Evolutionary conservation across 2,797 vertebrate species (phyloP), one percentile per base, ranked within the genome.

Genomic region (Megalops cyprinoides): DNA sequence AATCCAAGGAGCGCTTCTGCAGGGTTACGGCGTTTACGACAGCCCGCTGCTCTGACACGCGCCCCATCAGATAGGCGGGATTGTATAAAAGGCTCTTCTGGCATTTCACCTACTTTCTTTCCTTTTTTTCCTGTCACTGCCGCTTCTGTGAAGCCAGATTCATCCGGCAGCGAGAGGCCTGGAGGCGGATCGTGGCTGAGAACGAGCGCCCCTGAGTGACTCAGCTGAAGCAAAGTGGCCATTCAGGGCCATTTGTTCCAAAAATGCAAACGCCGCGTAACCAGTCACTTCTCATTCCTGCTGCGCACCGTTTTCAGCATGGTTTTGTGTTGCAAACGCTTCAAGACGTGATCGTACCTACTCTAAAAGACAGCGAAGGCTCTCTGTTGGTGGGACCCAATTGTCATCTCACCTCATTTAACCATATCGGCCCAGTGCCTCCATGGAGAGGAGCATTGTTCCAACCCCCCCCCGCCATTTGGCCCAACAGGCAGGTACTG

Each of bases 391-490:
- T 48, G 79, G 79, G 25, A 60, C 12, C 37, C 67, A 31, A 48
- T 39, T 51, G 60, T 31, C 18, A 34, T 28, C 25, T 10, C 31
- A 34, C 31, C 25, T 10, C 31, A 34, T 37, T 12, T 18, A 18
- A 15, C 53, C n/a, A 74, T 55, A 37, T 75, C 14, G 53, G 42
- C 28, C 44, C 23, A 39, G 23, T 58, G 71, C 80, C 15, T 76
- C 34, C 81, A 25, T 8, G 79, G 18, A 23, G 20, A 20, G 48
- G 3, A 81, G 78, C 62, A 37, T 75, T 49, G 71, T 46, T 20
- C 82, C 69, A 23, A 84, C 85, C 83, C 44, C 74, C 73, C 56
- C 42, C n/a, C 39, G n/a, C 51, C 46, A 58, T 25, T 25, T 14
- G 76, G 28, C 9, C 53, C 51, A 42, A 60, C 39, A 62, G 44